These are phyloP conservation scores for Drosophila kambysellisi DNA, from an alignment of 2,888 invertebrate genomes.

Conservation along the genomic window DNA sequence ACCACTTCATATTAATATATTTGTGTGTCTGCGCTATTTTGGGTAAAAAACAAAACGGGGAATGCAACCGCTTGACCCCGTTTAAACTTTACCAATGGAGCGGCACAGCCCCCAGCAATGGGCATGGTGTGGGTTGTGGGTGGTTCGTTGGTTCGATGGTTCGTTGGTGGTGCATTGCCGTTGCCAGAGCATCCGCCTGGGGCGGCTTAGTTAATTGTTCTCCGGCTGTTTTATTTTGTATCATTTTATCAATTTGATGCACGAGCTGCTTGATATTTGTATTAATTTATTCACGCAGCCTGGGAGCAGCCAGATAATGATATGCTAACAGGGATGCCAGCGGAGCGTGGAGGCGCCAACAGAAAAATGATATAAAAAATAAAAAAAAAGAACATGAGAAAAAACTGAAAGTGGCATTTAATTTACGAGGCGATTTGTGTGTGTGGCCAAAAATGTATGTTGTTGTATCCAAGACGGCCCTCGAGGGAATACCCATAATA, in stretches of 20 bases:
- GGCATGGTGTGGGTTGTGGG: not conserved
- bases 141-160: too few species aligned
- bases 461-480: conserved; percentile 25
- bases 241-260: conserved; percentile 62
- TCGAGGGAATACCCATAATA: conserved; percentile 61
- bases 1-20: conserved; percentile 59
- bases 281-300: conserved; percentile 71
- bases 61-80: conserved; percentile 80
- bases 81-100: conserved; percentile 65
- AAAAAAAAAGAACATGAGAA: not conserved
- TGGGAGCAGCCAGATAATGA: conserved; percentile 24
- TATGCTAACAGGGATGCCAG: not conserved
- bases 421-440: conserved; percentile 58
- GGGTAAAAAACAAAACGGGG: conserved; percentile 47
- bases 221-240: too few species aligned
- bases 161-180: not conserved
- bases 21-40: conserved; percentile 74
- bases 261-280: conserved; percentile 56
- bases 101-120: not conserved
- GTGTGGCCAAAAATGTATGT: conserved; percentile 50
- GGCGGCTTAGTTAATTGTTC: not conserved
- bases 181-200: conserved; percentile 17
- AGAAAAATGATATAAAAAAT: conserved; percentile 32
- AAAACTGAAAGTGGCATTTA: conserved; percentile 23
- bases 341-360: conserved; percentile 5